Base-by-base conservation (phyloP, 2,113 vertebrate species). In the Grammomys surdaster region DNA sequence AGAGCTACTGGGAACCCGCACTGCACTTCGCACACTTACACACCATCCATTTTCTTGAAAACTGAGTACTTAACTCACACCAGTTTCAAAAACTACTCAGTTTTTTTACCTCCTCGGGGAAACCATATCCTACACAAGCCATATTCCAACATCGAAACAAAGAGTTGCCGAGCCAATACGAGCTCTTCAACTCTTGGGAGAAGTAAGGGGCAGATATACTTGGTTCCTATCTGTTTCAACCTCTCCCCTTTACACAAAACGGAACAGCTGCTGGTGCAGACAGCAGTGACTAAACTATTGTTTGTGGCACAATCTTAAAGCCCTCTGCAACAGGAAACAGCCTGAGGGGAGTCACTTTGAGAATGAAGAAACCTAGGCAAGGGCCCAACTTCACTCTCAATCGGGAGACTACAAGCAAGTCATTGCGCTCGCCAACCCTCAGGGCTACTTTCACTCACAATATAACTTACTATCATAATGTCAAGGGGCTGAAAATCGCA, bases 201-300 rank as follows among this genome's bases (percentile, higher is more conserved):
- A 69, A 69, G 56, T 75, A 33, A 73, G 93, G 40, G 26, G 54
- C 51, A 78, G 86, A 87, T 28, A 31, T 48, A 69, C 86, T 48
- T 67, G 91, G 56, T 40, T 93, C 90, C 36, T 72, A 75, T 56
- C 76, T 69, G 70, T 67, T 82, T 87, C 91, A 75, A 86, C 24
- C 56, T 92, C 75, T 91, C 90, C 86, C 95, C 87, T 73, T 26
- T 73, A 77, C 77, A 89, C 46, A 73, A 93, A 94, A 84, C 16
- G 81, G 65, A 97, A 91, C 46, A 91, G 36, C 54, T 93, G 90
- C 90, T 78, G 12, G 43, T 26, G 40, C 80, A n/a, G 70, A 63
- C 77, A 70, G 43, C 51, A 84, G 75, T 80, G 33, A 90, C 95
- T 31, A 78, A 90, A 95, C 77, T 85, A 72, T 8, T 87, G 75